Evolutionary conservation across 2,888 invertebrate genomes (phyloP).

Genomic region (Polyommatus icarus): DNA sequence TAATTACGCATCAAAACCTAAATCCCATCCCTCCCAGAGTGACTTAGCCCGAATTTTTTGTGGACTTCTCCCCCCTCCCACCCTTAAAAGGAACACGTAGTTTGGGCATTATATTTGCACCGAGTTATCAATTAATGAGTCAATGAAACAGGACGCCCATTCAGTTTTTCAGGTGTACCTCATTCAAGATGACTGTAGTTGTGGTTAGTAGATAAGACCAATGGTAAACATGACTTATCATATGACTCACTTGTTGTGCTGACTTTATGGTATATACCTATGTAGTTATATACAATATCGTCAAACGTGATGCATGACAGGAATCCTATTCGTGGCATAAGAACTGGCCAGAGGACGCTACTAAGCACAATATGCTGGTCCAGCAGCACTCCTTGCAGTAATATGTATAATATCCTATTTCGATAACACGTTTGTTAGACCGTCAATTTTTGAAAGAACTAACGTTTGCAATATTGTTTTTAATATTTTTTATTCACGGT

Average conservation of each 20-base stretch:
- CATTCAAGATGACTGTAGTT: not conserved
- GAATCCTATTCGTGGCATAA: too few relatives aligned
- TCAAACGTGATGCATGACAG: too few relatives aligned
- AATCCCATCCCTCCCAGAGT: not conserved
- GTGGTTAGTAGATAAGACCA: not conserved
- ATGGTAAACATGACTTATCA: not conserved
- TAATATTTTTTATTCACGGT: too few relatives aligned
- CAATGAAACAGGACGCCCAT: not conserved
- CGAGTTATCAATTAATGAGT: not conserved
- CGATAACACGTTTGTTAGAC: too few relatives aligned
- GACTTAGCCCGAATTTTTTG: not conserved
- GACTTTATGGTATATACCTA: not conserved
- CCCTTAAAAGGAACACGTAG: not conserved
- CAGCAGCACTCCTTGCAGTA: too few relatives aligned
- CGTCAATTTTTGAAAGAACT: too few relatives aligned
- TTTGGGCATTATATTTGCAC: not conserved
- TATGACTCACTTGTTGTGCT: not conserved
- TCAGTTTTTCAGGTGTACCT: conserved; percentile 10
- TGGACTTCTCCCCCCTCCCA: not conserved
- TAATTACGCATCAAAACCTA: too few relatives aligned
- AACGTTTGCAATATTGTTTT: too few relatives aligned
- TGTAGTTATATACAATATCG: too few relatives aligned
- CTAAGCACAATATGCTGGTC: too few relatives aligned
- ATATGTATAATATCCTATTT: too few relatives aligned
- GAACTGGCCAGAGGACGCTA: too few relatives aligned